A percentile compares a stretch with the other conserved stretches of the same genome.
Evolutionary conservation across 2,797 vertebrate species (phyloP).

Genomic region (Takifugu rubripes): DNA sequence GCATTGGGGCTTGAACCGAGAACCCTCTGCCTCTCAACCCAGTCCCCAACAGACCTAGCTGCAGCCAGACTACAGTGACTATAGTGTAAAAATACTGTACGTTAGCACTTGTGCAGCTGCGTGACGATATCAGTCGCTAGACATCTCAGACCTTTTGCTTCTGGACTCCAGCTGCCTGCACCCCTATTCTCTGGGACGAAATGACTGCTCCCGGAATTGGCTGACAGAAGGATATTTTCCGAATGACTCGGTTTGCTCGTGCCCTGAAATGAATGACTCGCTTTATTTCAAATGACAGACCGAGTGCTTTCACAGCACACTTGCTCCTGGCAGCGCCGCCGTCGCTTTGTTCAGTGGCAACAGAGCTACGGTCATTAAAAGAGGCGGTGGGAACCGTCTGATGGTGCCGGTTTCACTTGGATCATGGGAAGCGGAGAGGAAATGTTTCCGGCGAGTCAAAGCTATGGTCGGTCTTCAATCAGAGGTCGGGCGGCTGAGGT

Average conservation of each 20-base stretch:
- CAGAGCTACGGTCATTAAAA: slow-evolving; percentile 39
- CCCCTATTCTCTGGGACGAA: slow-evolving; percentile 46
- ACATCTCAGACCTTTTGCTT: slow-evolving; percentile 25
- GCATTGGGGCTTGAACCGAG: too few relatives aligned
- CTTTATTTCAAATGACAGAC: slow-evolving; percentile 69
- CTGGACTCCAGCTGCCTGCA: slow-evolving; percentile 37
- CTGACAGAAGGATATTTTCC: slow-evolving; percentile 63
- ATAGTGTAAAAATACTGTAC: too few relatives aligned
- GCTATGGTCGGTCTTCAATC: slow-evolving; percentile 18
- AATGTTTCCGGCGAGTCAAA: slow-evolving; percentile 20
- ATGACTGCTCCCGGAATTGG: slow-evolving; percentile 52
- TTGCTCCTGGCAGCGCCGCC: slow-evolving; percentile 41
- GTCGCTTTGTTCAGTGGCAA: slow-evolving; percentile 43
- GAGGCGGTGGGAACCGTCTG: slow-evolving; percentile 33
- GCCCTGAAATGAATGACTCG: slow-evolving; percentile 63
- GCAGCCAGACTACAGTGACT: too few relatives aligned
- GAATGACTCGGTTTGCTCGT: slow-evolving; percentile 55
- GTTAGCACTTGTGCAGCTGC: not conserved
- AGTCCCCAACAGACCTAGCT: too few relatives aligned
- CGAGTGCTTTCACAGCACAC: slow-evolving; percentile 49
- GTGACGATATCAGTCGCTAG: slow-evolving; percentile 27
- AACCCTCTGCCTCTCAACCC: too few relatives aligned
- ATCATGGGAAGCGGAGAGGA: slow-evolving; percentile 36
- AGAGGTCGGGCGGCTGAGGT: slow-evolving; percentile 9
- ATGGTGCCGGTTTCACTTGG: slow-evolving; percentile 41